phyloP scores from a whole-genome alignment of 2,888 invertebrate genomes.

The Eupithecia inturbata region DNA sequence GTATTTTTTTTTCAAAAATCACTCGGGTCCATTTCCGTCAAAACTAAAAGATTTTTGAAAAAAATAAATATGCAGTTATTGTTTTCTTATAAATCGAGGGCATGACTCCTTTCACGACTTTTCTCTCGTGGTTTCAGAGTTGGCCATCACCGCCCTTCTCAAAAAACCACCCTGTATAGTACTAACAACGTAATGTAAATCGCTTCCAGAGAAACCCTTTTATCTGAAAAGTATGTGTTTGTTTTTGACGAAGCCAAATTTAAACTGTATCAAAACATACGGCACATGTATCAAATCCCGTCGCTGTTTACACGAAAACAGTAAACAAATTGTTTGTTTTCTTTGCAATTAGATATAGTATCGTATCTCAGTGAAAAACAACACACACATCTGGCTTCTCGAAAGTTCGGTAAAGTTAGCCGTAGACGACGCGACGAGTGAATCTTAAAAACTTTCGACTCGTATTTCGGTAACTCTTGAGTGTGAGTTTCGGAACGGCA shows the following conservation, averaged over 20 bases:
- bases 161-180: too few relatives aligned
- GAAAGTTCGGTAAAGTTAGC: slow-evolving; percentile 1
- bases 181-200: too few relatives aligned
- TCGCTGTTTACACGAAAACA: slow-evolving; percentile 3
- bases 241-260: not conserved
- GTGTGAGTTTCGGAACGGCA: slow-evolving; percentile 10
- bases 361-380: slow-evolving; percentile 6
- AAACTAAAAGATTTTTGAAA: too few relatives aligned
- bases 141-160: too few relatives aligned
- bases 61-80: too few relatives aligned
- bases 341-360: slow-evolving; percentile 10
- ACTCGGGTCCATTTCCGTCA: too few relatives aligned
- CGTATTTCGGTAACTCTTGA: slow-evolving; percentile 27
- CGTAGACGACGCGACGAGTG: slow-evolving; percentile 2
- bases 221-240: not conserved
- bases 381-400: slow-evolving; percentile 14
- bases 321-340: slow-evolving; percentile 29
- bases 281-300: not conserved
- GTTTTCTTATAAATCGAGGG: too few relatives aligned
- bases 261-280: not conserved
- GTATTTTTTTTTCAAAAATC: too few relatives aligned
- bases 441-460: slow-evolving; percentile 11
- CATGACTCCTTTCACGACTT: too few relatives aligned
- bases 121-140: too few relatives aligned
- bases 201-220: too few relatives aligned